A percentile compares a stretch with the other conserved stretches of the same genome.
These are phyloP conservation scores for Drosophila borborema DNA, from an alignment of 2,888 invertebrate species.

Conservation along the genomic window DNA sequence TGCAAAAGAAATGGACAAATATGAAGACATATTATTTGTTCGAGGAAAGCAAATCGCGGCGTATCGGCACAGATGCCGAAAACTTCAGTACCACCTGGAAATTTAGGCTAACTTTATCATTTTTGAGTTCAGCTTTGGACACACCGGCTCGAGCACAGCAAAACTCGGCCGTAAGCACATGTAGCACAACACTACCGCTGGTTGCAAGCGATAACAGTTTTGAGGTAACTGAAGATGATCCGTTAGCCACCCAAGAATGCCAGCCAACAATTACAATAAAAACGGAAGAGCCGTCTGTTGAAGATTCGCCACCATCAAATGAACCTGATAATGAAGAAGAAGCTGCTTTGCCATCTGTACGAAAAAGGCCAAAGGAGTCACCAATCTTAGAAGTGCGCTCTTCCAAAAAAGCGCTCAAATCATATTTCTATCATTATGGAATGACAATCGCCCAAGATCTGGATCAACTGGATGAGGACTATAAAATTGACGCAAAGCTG, in stretches of 20 bases:
- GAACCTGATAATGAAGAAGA: conserved; percentile 25
- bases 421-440: conserved; percentile 55
- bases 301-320: conserved; percentile 9
- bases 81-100: conserved; percentile 53
- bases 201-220: conserved; percentile 35
- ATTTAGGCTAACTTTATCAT: conserved; percentile 42
- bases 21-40: conserved; percentile 56
- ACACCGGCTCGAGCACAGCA: not conserved
- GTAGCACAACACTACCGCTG: not conserved
- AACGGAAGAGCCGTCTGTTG: conserved; percentile 33
- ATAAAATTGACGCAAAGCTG: conserved; percentile 55
- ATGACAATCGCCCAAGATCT: conserved; percentile 58
- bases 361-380: conserved; percentile 28
- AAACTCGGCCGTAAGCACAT: not conserved
- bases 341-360: not conserved
- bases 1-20: conserved; percentile 56
- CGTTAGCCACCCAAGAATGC: conserved; percentile 47
- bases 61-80: conserved; percentile 38
- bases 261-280: conserved; percentile 32
- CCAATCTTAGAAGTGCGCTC: conserved; percentile 12
- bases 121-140: conserved; percentile 27
- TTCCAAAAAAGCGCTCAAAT: conserved; percentile 9
- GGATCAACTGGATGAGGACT: conserved; percentile 57
- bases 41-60: conserved; percentile 52
- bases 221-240: conserved; percentile 53